Conservation (phyloP, 2,113 vertebrate genomes). For the Nerophis lumbriciformis region DNA sequence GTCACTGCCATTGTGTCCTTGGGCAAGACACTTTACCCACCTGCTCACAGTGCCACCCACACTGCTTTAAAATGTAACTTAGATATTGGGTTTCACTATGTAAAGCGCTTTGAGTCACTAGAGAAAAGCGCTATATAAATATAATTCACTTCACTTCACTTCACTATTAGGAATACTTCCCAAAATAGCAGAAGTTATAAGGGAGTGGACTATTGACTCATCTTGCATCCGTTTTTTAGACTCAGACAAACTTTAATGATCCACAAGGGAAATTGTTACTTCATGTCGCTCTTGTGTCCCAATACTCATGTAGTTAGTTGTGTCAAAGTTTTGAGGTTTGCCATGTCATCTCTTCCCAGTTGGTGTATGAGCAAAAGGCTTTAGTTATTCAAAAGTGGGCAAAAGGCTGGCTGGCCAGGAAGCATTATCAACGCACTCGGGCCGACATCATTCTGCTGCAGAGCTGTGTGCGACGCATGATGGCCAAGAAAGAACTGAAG, state of each 20-base stretch:
- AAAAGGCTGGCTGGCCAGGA: slow-evolving; percentile 81
- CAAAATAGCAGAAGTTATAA: neutral
- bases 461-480: slow-evolving; percentile 86
- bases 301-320: neutral
- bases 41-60: no score
- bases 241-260: no score
- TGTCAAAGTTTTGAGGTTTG: no score
- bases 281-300: neutral
- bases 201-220: neutral
- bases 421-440: slow-evolving; percentile 65
- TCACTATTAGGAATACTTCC: neutral
- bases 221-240: neutral
- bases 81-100: no score
- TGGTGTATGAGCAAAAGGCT: slow-evolving; percentile 83
- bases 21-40: no score
- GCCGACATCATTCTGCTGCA: slow-evolving; percentile 83
- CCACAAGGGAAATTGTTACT: neutral
- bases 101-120: no score
- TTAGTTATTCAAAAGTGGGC: slow-evolving; percentile 82
- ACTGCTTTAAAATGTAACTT: no score
- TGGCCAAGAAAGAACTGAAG: slow-evolving; percentile 86
- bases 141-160: no score
- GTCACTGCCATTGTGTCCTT: no score
- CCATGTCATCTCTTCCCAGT: slow-evolving; percentile 57
- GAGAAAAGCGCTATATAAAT: no score